Conservation (phyloP, 2,888 invertebrate genomes). For the Spisula subtruncata region DNA sequence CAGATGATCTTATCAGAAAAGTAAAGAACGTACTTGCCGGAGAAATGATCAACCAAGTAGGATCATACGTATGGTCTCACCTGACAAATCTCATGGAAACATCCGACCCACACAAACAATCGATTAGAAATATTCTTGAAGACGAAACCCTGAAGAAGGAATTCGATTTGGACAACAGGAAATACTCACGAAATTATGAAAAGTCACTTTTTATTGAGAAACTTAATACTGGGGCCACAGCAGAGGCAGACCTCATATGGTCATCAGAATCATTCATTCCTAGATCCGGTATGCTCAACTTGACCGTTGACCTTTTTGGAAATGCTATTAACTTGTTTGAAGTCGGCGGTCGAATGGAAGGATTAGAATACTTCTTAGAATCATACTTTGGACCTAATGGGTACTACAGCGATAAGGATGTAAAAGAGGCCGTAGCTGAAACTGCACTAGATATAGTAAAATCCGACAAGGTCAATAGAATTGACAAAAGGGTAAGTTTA, state of each 20-base stretch:
- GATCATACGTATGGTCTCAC: slow-evolving; percentile 98
- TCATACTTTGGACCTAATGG: slow-evolving; percentile 92
- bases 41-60: slow-evolving; percentile 91
- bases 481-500: slow-evolving; percentile 69
- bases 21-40: slow-evolving; percentile 89
- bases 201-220: slow-evolving; percentile 93
- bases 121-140: slow-evolving; percentile 95
- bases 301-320: slow-evolving; percentile 89
- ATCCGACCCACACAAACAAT: slow-evolving; percentile 94
- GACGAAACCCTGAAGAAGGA: slow-evolving; percentile 94
- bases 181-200: slow-evolving; percentile 97
- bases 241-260: slow-evolving; percentile 86
- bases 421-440: slow-evolving; percentile 62
- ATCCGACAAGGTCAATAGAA: slow-evolving; percentile 71
- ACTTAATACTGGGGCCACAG: slow-evolving; percentile 90
- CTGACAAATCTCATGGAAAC: slow-evolving; percentile 95
- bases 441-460: slow-evolving; percentile 70
- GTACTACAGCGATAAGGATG: slow-evolving; percentile 88
- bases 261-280: slow-evolving; percentile 86
- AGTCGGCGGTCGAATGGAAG: slow-evolving; percentile 94
- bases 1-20: slow-evolving; percentile 92
- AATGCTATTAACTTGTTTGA: slow-evolving; percentile 95
- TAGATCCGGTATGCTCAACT: slow-evolving; percentile 85
- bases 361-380: slow-evolving; percentile 95
- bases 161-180: slow-evolving; percentile 94